phyloP scores from a whole-genome alignment of 1,140 invertebrate genomes.

The Musca domestica region DNA sequence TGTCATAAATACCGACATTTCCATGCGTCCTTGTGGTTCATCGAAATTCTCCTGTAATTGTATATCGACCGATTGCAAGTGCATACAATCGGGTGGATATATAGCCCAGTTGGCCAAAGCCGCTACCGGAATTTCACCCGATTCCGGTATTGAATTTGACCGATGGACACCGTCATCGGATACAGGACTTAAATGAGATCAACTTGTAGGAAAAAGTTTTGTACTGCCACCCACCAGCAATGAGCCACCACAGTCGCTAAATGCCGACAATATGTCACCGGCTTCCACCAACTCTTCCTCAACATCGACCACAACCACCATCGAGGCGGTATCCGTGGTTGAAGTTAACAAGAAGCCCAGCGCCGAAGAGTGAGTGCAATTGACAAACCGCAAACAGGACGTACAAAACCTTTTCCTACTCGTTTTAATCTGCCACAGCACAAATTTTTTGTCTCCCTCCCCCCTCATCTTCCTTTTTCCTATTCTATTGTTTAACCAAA shows the following conservation, averaged over 20 bases:
- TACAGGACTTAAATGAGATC: slow-evolving; percentile 62
- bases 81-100: slow-evolving; percentile 48
- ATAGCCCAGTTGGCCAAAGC: slow-evolving; percentile 55
- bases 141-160: slow-evolving; percentile 86
- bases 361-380: slow-evolving; percentile 13
- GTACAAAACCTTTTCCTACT: slow-evolving; percentile 27
- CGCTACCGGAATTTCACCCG: slow-evolving; percentile 75
- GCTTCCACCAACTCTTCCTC: slow-evolving; percentile 51
- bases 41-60: slow-evolving; percentile 54
- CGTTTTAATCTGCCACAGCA: slow-evolving; percentile 7
- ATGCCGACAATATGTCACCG: slow-evolving; percentile 52
- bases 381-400: not conserved
- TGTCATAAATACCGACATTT: slow-evolving; percentile 25
- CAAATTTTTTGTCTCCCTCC: slow-evolving; percentile 16
- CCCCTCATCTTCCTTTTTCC: not conserved
- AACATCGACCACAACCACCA: slow-evolving; percentile 50
- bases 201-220: slow-evolving; percentile 52
- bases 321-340: slow-evolving; percentile 45
- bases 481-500: not conserved
- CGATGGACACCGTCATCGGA: slow-evolving; percentile 69
- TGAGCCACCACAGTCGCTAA: slow-evolving; percentile 32
- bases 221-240: slow-evolving; percentile 44
- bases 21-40: slow-evolving; percentile 34
- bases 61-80: slow-evolving; percentile 54
- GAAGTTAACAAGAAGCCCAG: slow-evolving; percentile 21